A percentile compares a stretch with the other conserved stretches of the same genome.
Evolutionary conservation across 2,888 invertebrate genomes (phyloP).

Genomic region (Nephrotoma appendiculata): DNA sequence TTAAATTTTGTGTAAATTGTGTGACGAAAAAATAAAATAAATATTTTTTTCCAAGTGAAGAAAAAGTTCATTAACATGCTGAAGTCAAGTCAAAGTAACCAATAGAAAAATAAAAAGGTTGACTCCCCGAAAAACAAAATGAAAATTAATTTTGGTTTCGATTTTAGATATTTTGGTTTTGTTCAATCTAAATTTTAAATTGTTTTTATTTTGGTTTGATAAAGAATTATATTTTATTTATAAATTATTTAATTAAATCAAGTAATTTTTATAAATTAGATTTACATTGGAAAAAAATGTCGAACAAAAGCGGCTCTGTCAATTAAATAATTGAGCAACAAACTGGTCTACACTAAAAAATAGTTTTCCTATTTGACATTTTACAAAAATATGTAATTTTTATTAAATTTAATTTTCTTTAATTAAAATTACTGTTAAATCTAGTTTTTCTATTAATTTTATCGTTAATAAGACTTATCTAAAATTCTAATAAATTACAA

Average conservation of each 20-base stretch:
- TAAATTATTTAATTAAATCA: conserved; percentile 1
- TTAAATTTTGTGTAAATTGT: background rate
- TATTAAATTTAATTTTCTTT: background rate
- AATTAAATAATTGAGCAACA: background rate
- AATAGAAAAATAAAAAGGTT: conserved; percentile 4
- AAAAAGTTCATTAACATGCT: conserved; percentile 6
- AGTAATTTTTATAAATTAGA: background rate
- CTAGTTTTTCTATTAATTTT: background rate
- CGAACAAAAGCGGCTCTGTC: conserved; percentile 2
- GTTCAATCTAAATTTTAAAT: background rate
- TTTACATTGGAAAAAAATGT: conserved; percentile 2
- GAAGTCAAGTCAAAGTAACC: conserved; percentile 3
- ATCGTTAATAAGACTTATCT: background rate
- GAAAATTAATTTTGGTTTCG: background rate
- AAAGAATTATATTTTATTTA: background rate
- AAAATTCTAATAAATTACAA: background rate
- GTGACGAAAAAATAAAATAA: background rate
- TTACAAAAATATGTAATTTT: background rate
- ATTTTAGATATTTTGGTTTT: background rate
- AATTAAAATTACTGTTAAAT: background rate
- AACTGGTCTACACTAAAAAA: background rate
- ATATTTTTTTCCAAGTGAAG: background rate
- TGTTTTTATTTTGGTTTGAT: background rate
- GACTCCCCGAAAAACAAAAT: conserved; percentile 3
- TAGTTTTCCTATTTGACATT: background rate